Conservation (phyloP, 1,140 invertebrate genomes). For the Cepaea nemoralis region DNA sequence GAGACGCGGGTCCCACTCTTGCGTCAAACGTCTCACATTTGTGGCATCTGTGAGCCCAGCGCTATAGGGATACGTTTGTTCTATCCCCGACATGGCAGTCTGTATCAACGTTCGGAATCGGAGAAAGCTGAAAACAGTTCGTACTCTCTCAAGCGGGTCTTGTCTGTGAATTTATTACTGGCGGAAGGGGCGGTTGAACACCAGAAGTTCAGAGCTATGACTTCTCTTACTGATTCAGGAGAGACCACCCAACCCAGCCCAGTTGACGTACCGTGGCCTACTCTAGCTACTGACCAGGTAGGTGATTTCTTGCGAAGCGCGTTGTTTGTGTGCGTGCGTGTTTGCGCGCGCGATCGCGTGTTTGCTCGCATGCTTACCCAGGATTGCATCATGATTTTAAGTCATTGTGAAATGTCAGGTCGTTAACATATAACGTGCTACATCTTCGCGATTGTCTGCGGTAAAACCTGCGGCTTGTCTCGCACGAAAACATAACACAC, state of each 20-base stretch:
- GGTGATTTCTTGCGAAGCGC: background rate
- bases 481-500: background rate
- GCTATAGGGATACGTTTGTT: background rate
- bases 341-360: background rate
- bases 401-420: background rate
- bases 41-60: background rate
- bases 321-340: background rate
- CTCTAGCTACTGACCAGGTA: background rate
- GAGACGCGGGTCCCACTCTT: background rate
- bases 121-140: background rate
- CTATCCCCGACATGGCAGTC: background rate
- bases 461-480: no score
- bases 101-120: constrained; percentile 3
- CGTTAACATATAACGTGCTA: background rate
- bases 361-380: background rate
- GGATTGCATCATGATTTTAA: background rate
- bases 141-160: background rate
- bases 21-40: background rate
- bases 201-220: background rate
- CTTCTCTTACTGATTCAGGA: background rate
- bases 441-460: no score
- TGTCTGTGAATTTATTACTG: background rate
- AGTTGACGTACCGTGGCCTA: background rate
- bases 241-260: background rate
- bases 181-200: background rate